Base-by-base conservation (phyloP, 2,113 vertebrate species). In the Chelonoidis abingdonii region DNA sequence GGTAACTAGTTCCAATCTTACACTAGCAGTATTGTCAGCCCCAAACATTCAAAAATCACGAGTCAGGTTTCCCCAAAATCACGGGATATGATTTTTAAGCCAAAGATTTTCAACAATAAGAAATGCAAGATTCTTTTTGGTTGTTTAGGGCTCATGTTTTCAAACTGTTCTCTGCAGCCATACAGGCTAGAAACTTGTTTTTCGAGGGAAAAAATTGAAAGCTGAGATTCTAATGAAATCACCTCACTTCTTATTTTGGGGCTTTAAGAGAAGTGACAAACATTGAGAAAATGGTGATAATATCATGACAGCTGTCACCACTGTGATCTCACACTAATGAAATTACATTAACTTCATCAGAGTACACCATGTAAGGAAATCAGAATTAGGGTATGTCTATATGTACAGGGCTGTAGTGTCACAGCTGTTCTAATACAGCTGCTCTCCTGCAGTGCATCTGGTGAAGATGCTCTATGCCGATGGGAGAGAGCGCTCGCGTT, bases 281-380 rank as follows among this genome's bases (percentile, higher is more conserved):
- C 17, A 24, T 13, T 62, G 16, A 19, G 84, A 89, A 82, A 52
- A 10, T 50, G n/a, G 14, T 3, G 38, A 75, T 41, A 54, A 89
- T 82, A 83, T 84, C 24, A 24, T 2, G 59, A n/a, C 19, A 5
- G 0, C 0, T 31, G 5, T 1, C 69, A 79, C 57, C 22, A n/a
- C 19, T 19, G 21, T 3, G 31, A 2, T 76, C 35, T 72, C 38
- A 27, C 6, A 9, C 3, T 75, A 4, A 31, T 27, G 27, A 56
- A 62, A 62, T 35, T 35, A 35, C 29, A 69, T 69, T 69, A 69
- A n/a, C 35, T 69, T 69, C 16, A n/a, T 69, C 13, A n/a, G 62
- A 16, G 8, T 69, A n/a, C 16, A 17, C 16, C 35, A 69, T 49
- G 29, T 2, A 83, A 35, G 87, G 44, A 80, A 80, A 78, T 12